Base-by-base conservation (phyloP, 2,113 vertebrate genomes). In the Nycticebus coucang region DNA sequence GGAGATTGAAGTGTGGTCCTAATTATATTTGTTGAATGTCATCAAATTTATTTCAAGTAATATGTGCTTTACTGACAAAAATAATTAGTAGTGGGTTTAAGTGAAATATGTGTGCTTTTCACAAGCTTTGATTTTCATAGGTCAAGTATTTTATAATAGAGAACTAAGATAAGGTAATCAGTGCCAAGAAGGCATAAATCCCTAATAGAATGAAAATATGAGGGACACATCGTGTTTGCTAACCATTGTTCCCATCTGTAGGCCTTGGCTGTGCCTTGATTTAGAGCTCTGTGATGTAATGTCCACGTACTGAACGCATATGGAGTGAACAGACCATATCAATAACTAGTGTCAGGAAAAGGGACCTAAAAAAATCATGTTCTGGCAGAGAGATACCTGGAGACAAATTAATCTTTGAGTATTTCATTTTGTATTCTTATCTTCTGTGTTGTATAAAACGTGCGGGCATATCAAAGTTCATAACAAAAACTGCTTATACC, bases 401-500 rank as follows among this genome's bases (percentile, higher is more conserved):
- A 83, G 79, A 85, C 57, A 80, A 55, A 85, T 45, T 33, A 33
- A 41, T 92, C 91, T 66, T 24, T 8, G 87, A 89, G 72, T 41
- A 28, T 77, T 95, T 94, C 86, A 53, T 72, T 93, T 88, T 89
- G 62, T 92, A 84, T 75, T 88, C n/a, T 62, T 74, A 14, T 28
- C 85, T 87, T 71, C n/a, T 45, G 50, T 78, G 71, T 21, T 37
- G 50, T 74, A 45, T 78, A 78, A 86, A 83, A 37, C 53, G 59
- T 66, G 59, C n/a, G 75, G 62, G 83, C 87, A 86, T 86, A 92
- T 89, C 88, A 33, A 91, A 83, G 87, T 83, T 89, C 71, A 64
- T 64, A 87, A 74, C 79, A 95, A 93, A 96, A 93, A 68, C 85
- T 84, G 88, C 84, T 89, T 85, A 74, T 90, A 91, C 81, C 62